Conservation (phyloP, 2,113 vertebrate species). For the Rhea pennata region DNA sequence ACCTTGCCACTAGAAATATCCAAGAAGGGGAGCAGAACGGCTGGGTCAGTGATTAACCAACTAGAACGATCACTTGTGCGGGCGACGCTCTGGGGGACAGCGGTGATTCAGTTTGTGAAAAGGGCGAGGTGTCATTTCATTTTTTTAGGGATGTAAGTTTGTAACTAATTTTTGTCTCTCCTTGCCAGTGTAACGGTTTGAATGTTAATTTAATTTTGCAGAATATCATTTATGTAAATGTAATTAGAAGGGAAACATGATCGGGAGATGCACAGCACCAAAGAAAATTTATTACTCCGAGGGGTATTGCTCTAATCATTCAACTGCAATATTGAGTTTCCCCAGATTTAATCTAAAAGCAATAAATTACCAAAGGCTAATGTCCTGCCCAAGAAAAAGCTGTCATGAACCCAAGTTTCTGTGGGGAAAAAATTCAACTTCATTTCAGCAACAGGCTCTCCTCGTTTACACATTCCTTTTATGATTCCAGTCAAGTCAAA, state of each 20-base stretch:
- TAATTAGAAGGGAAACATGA: constrained; percentile 97
- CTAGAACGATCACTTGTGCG: constrained; percentile 29
- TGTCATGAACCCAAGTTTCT: constrained; percentile 83
- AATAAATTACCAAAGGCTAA: constrained; percentile 95
- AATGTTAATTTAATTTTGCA: constrained; percentile 93
- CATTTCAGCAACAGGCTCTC: constrained; percentile 82
- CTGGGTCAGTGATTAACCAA: constrained; percentile 62
- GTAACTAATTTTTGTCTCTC: constrained; percentile 85
- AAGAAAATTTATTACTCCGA: constrained; percentile 94
- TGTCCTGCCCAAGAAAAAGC: constrained; percentile 82
- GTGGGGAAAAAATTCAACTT: constrained; percentile 72
- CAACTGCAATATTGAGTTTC: constrained; percentile 98
- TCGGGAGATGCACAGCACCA: constrained; percentile 87
- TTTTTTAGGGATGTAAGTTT: constrained; percentile 77
- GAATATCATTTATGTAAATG: constrained; percentile 99
- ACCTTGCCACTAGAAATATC: background rate
- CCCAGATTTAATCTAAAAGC: constrained; percentile 95
- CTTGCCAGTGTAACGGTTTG: constrained; percentile 83
- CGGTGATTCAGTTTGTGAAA: constrained; percentile 69
- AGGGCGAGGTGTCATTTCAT: constrained; percentile 58
- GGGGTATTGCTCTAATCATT: constrained; percentile 96
- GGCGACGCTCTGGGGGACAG: constrained; percentile 66
- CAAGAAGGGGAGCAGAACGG: constrained; percentile 38
- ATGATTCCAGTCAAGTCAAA: constrained; percentile 70
- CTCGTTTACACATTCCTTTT: constrained; percentile 74